phyloP scores from a whole-genome alignment of 2,888 invertebrate species.

The Athrips mouffetella region DNA sequence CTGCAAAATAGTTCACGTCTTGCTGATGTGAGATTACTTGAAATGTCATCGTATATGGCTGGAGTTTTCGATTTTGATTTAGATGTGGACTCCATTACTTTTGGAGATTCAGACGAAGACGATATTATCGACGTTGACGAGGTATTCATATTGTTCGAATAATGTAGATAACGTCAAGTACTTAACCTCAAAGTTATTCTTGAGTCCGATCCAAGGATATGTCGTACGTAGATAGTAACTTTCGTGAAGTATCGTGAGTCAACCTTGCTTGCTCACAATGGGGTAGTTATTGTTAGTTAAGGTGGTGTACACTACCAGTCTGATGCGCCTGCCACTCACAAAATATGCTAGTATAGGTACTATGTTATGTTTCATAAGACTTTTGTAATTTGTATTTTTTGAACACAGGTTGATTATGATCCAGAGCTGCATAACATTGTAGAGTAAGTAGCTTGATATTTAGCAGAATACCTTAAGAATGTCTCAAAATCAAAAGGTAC shows the following conservation, averaged over 20 bases:
- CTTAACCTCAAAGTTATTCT: slow-evolving; percentile 59
- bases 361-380: no score
- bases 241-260: slow-evolving; percentile 3
- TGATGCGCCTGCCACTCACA: background rate
- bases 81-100: slow-evolving; percentile 80
- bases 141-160: slow-evolving; percentile 75
- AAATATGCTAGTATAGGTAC: no score
- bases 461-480: background rate
- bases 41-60: slow-evolving; percentile 84
- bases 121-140: slow-evolving; percentile 93
- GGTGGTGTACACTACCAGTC: background rate
- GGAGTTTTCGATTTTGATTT: slow-evolving; percentile 97
- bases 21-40: slow-evolving; percentile 73
- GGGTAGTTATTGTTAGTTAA: background rate
- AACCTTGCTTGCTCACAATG: slow-evolving; percentile 8
- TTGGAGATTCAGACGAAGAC: slow-evolving; percentile 90
- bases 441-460: slow-evolving; percentile 81
- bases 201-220: slow-evolving; percentile 54
- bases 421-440: slow-evolving; percentile 86
- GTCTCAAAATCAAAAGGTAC: no score
- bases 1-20: slow-evolving; percentile 33
- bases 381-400: slow-evolving; percentile 20
- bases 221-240: slow-evolving; percentile 26
- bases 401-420: slow-evolving; percentile 87
- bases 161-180: background rate